Evolutionary conservation across 2,888 invertebrate species (phyloP).

Genomic region (Dusona sp.): DNA sequence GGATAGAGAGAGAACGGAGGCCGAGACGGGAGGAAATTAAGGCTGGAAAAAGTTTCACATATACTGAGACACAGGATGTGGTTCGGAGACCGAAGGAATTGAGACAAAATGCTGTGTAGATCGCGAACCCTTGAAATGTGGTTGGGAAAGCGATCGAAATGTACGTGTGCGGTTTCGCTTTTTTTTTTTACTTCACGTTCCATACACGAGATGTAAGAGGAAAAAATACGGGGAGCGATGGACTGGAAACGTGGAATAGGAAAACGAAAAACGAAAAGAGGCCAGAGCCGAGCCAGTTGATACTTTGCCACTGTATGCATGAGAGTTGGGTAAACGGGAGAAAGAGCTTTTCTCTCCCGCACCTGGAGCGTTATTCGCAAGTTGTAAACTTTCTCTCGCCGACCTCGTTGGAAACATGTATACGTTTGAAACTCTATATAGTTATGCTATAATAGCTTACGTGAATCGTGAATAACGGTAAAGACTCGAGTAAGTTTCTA

Average conservation of each 20-base stretch:
- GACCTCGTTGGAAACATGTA: slow-evolving; percentile 29
- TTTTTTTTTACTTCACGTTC: slow-evolving; percentile 24
- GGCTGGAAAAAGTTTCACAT: slow-evolving; percentile 2
- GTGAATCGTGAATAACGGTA: slow-evolving; percentile 15
- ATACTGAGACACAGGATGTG: neutral
- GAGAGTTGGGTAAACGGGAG: slow-evolving; percentile 42
- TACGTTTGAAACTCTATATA: slow-evolving; percentile 17
- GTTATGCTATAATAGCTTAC: neutral
- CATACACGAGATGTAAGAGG: neutral
- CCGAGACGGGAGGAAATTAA: slow-evolving; percentile 36
- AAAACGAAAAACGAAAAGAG: neutral
- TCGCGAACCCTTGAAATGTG: slow-evolving; percentile 4
- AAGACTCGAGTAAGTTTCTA: slow-evolving; percentile 30
- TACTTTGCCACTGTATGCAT: slow-evolving; percentile 21
- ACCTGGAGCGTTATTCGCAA: slow-evolving; percentile 58
- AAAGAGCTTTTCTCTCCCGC: slow-evolving; percentile 58
- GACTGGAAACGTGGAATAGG: neutral
- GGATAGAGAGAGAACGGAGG: neutral
- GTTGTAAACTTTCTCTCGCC: slow-evolving; percentile 43
- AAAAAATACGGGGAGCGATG: neutral
- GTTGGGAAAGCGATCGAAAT: neutral
- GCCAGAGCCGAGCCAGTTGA: slow-evolving; percentile 21
- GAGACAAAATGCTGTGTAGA: slow-evolving; percentile 34
- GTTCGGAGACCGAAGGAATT: slow-evolving; percentile 12
- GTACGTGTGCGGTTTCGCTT: neutral